Evolutionary conservation across 2,113 vertebrate species (phyloP), one percentile per base, ranked within the genome.

Genomic region (Dipodomys merriami): DNA sequence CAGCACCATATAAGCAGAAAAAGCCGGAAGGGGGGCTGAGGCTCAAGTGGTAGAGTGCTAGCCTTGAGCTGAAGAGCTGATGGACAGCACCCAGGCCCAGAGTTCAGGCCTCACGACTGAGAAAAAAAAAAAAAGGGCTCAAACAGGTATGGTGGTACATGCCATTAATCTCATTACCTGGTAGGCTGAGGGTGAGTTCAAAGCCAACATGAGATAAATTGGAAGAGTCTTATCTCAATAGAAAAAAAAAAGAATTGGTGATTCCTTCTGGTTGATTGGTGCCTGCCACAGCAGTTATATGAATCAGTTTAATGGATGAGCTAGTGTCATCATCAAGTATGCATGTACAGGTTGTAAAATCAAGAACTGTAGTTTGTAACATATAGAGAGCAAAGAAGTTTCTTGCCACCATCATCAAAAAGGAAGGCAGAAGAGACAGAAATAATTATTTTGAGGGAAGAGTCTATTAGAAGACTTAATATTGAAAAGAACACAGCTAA

Each of bases 211-310:
- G 53, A 57, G 16, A 57, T 57, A 57, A 57, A 57, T 16, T 57
- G 53, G 15, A 57, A 57, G 53, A 57, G 4, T 57, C 16, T 57
- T 57, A 57, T 57, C 53, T 57, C 53, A 57, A 57, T 57, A 64
- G 62, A 25, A 64, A 20, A 62, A 62, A 62, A 64, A 20, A 64
- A 64, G 30, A 57, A 57, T 79, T 79, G 33, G 13, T 91, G 68
- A 62, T 83, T 94, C 9, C 65, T 92, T 91, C 72, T 57, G 81
- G 86, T 89, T 82, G 67, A 6, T 46, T 76, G 39, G 33, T 86
- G 6, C 57, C 33, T 82, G 53, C 15, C 53, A 57, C 53, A 57
- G 53, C 53, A 57, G 16, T 57, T 57, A 18, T 57, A 57, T 7
- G 64, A 29, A 7, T 53, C 27, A 18, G n/a, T 67, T 91, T 94